These are phyloP conservation scores for Phaenicophaeus curvirostris DNA, from an alignment of 2,797 vertebrate genomes.

Conservation along the genomic window DNA sequence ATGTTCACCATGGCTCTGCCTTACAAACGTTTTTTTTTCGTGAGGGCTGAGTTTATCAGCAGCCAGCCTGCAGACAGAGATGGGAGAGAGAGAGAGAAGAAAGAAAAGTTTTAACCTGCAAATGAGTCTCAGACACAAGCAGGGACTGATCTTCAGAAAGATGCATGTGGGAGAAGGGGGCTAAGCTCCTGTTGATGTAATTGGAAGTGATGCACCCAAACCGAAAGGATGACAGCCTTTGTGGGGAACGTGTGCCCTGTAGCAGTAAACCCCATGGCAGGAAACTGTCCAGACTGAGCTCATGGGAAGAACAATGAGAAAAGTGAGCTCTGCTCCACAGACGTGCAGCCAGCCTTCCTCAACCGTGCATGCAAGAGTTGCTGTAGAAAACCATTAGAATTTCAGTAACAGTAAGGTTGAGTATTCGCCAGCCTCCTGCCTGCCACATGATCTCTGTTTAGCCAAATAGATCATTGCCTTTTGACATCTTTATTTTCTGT, in stretches of 20 bases:
- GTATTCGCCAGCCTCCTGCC: background rate
- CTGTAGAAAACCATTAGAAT: conserved; percentile 26
- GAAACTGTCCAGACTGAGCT: conserved; percentile 10
- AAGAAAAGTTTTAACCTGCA: background rate
- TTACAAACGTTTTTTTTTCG: background rate
- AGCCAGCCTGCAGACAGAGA: background rate
- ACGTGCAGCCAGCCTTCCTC: background rate
- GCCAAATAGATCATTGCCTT: conserved; percentile 71
- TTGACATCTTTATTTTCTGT: conserved; percentile 60
- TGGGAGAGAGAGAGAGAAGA: background rate
- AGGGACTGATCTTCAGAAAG: background rate
- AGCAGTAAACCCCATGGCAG: background rate
- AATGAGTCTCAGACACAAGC: background rate
- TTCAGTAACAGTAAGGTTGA: conserved; percentile 37
- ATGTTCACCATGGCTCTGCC: background rate
- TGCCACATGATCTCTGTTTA: conserved; percentile 55
- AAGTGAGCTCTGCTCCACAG: background rate
- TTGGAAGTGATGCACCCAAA: background rate
- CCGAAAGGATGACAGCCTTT: background rate
- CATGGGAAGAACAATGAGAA: background rate
- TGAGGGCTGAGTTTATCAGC: background rate
- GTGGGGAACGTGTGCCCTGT: background rate
- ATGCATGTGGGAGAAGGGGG: background rate
- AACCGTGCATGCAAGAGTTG: conserved; percentile 8
- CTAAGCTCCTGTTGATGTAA: background rate